These are phyloP conservation scores for Microcebus murinus DNA, from an alignment of 2,113 vertebrate genomes.

Conservation along the genomic window DNA sequence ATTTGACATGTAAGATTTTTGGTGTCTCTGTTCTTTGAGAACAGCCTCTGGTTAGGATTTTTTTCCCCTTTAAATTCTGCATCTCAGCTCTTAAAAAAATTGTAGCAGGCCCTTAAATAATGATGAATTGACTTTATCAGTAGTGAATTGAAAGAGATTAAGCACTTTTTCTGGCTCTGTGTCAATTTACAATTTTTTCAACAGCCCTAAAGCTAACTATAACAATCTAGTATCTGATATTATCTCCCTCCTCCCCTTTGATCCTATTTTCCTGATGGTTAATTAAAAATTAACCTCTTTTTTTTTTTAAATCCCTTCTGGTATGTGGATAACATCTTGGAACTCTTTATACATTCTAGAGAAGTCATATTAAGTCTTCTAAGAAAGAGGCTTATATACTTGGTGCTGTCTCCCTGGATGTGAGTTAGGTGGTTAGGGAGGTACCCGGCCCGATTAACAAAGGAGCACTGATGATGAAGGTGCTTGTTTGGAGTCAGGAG, in stretches of 20 bases:
- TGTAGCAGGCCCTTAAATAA: neutral
- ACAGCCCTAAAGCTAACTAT: neutral
- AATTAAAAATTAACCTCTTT: neutral
- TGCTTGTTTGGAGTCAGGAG: neutral
- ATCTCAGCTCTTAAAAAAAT: slow-evolving; percentile 16
- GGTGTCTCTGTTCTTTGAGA: neutral
- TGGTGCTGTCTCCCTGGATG: neutral
- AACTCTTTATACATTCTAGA: neutral
- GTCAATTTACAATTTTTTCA: neutral
- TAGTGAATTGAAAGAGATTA: neutral
- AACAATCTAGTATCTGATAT: neutral
- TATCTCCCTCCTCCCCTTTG: neutral
- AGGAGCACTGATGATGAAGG: neutral
- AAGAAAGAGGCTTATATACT: neutral
- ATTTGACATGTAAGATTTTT: slow-evolving; percentile 1
- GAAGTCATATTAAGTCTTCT: neutral
- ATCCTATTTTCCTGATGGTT: neutral
- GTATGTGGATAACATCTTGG: neutral
- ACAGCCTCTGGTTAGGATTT: slow-evolving; percentile 16
- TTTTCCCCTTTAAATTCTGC: neutral
- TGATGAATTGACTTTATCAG: neutral
- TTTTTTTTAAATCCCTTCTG: neutral
- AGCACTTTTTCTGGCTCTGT: neutral
- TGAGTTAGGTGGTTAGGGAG: neutral
- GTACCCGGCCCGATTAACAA: neutral